phyloP scores from a whole-genome alignment of 2,888 invertebrate genomes.

The Anoplius nigerrimus region DNA sequence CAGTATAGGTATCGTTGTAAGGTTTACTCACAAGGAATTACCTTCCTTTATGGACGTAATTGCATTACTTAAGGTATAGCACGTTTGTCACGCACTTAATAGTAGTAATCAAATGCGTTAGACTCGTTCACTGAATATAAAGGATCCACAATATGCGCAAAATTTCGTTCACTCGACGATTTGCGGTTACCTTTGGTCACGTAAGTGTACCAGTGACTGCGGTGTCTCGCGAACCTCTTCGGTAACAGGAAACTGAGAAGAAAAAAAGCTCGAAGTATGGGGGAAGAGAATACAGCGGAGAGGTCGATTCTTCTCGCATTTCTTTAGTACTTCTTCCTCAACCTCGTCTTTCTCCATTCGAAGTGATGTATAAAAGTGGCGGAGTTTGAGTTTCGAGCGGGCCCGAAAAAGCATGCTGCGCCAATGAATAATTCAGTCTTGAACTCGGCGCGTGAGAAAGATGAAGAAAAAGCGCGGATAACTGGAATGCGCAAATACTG shows the following conservation, averaged over 20 bases:
- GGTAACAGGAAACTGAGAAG: background rate
- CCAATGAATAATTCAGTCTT: conserved; percentile 4
- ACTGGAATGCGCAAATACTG: conserved; percentile 12
- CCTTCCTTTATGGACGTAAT: too few species aligned
- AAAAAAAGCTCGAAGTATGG: background rate
- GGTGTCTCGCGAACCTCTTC: background rate
- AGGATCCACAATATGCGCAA: conserved; percentile 31
- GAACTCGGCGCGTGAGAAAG: background rate
- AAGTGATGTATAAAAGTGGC: too few species aligned
- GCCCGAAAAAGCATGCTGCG: background rate
- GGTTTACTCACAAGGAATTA: too few species aligned
- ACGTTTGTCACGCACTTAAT: too few species aligned
- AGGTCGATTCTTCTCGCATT: too few species aligned
- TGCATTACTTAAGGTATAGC: too few species aligned
- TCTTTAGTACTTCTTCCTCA: too few species aligned
- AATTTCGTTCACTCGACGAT: conserved; percentile 33
- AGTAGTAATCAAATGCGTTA: too few species aligned
- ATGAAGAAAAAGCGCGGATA: background rate
- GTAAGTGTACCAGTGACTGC: conserved; percentile 37
- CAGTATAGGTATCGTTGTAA: too few species aligned
- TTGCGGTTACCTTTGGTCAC: conserved; percentile 59
- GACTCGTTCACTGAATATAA: too few species aligned
- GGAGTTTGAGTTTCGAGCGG: too few species aligned
- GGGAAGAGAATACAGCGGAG: background rate
- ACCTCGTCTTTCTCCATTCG: too few species aligned